phyloP scores from a whole-genome alignment of 2,113 vertebrate species.

The Columba livia region DNA sequence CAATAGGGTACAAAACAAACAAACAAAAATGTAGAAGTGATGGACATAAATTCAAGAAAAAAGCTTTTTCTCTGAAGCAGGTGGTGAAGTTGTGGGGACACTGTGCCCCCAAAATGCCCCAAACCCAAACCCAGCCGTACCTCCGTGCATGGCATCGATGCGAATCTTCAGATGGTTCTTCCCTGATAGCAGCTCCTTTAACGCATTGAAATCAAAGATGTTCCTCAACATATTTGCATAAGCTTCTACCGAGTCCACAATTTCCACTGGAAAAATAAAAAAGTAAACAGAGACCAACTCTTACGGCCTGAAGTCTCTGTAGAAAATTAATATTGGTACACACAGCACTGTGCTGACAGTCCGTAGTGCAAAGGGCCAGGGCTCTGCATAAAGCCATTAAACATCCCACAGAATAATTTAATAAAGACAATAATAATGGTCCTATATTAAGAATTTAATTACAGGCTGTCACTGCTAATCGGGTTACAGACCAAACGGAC shows the following conservation, averaged over 20 bases:
- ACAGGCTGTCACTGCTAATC: background rate
- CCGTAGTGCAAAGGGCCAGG: background rate
- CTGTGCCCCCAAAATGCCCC: accelerated
- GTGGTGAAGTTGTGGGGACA: background rate
- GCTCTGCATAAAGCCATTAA: background rate
- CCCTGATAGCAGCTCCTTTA: slow-evolving; percentile 94
- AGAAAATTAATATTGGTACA: accelerated
- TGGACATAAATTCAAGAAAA: background rate
- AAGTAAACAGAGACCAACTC: background rate
- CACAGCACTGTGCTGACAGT: background rate
- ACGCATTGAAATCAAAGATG: slow-evolving; percentile 92
- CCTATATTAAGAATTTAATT: background rate
- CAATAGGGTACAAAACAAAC: background rate
- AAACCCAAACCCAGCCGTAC: slow-evolving; percentile 56
- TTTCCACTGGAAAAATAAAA: slow-evolving; percentile 84
- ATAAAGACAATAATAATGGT: background rate
- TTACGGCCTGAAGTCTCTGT: background rate
- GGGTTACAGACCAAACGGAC: background rate
- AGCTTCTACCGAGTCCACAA: slow-evolving; percentile 94
- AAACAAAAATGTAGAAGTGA: background rate
- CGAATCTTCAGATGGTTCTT: slow-evolving; percentile 89
- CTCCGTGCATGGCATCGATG: slow-evolving; percentile 98
- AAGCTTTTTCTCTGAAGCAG: background rate
- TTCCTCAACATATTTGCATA: slow-evolving; percentile 92
- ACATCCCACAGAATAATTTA: background rate